Evolutionary conservation across 2,113 vertebrate species (phyloP).

Genomic region (Ophiodon elongatus): DNA sequence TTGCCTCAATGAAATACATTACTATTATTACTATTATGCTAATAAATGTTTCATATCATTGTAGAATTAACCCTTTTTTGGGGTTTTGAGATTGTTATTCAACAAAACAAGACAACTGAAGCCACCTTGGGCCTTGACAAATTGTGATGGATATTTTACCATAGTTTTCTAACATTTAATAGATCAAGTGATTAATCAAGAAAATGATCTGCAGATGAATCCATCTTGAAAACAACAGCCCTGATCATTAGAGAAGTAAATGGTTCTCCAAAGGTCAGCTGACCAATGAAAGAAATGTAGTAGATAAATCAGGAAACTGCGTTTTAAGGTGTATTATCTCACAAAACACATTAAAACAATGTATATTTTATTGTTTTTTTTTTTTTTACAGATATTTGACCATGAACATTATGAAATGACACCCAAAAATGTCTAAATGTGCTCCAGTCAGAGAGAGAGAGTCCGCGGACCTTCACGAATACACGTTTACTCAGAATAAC

Average conservation of each 20-base stretch:
- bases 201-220: neutral
- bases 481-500: neutral
- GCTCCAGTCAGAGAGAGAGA: too few relatives aligned
- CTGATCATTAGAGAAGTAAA: neutral
- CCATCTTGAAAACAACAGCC: neutral
- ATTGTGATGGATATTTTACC: neutral
- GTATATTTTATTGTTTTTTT: neutral
- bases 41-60: neutral
- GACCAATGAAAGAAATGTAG: neutral
- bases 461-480: neutral
- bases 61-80: neutral
- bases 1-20: neutral
- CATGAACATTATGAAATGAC: neutral
- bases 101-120: neutral
- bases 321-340: neutral
- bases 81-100: neutral
- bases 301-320: neutral
- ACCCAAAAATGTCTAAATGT: neutral
- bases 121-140: neutral
- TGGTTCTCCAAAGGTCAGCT: neutral
- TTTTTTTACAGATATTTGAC: neutral
- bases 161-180: neutral
- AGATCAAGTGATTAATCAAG: neutral
- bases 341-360: neutral
- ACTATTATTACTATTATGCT: neutral